Evolutionary conservation across 2,888 invertebrate species (phyloP).

Genomic region (Prenolepis imparis): DNA sequence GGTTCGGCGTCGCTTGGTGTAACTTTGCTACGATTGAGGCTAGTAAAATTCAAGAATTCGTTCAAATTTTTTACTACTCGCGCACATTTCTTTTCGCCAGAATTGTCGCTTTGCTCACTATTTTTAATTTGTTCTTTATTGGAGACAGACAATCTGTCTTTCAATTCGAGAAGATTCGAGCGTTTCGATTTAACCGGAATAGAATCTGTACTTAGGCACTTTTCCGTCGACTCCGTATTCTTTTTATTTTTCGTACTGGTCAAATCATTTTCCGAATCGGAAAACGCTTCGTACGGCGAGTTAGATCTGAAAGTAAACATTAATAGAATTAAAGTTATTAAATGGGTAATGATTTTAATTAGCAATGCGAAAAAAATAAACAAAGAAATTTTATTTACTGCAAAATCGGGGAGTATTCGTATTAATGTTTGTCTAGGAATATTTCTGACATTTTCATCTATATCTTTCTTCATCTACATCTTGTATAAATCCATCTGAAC

Average conservation of each 20-base stretch:
- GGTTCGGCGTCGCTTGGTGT: slow-evolving; percentile 83
- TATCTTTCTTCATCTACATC: slow-evolving; percentile 5
- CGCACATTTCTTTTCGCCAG: slow-evolving; percentile 82
- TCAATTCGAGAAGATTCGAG: slow-evolving; percentile 74
- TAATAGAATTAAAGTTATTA: slow-evolving; percentile 30
- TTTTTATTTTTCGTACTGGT: slow-evolving; percentile 79
- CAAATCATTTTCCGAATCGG: slow-evolving; percentile 79
- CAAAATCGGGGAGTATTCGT: neutral
- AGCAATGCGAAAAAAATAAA: neutral
- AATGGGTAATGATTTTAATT: neutral
- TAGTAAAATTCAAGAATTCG: slow-evolving; percentile 93
- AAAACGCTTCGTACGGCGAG: slow-evolving; percentile 76
- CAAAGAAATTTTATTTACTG: slow-evolving; percentile 1
- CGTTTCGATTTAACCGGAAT: slow-evolving; percentile 76
- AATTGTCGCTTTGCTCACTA: slow-evolving; percentile 71
- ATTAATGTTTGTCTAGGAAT: neutral
- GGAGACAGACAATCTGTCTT: slow-evolving; percentile 69
- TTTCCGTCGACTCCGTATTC: slow-evolving; percentile 81
- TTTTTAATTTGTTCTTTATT: slow-evolving; percentile 68
- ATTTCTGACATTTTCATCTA: slow-evolving; percentile 4
- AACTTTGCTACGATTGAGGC: slow-evolving; percentile 89
- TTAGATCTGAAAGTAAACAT: slow-evolving; percentile 73
- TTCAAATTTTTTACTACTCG: slow-evolving; percentile 93
- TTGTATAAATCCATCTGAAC: neutral
- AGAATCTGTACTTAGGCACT: slow-evolving; percentile 81